Evolutionary conservation across 2,888 invertebrate genomes (phyloP), one percentile per base, ranked within the genome.

Genomic region (Lypha dubia): DNA sequence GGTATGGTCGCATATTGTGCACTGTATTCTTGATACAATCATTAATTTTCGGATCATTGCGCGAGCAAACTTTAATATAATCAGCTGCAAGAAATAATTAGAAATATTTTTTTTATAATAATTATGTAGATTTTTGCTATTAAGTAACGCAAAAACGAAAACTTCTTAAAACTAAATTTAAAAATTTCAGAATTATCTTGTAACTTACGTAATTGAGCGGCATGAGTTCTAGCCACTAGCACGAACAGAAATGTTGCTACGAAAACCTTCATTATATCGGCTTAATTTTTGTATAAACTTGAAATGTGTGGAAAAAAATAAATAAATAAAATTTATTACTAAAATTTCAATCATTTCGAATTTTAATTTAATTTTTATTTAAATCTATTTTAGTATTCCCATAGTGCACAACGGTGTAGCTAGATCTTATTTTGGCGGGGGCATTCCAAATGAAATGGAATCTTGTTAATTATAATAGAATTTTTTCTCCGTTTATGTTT

Each of bases 31-130:
- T 92, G 0, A 95, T 92, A 88, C 96, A 96, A 35, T 93, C 93
- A 86, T 93, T 93, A 56, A 96, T 92, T 41, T 92, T 88, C 4
- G 93, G 94, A 89, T 95, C 95, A 80, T 94, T 95, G 15, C 94
- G 93, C 86, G 94, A 94, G 89, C 96, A 96, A 79, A 95, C 92
- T 86, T 94, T 93, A 46, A 96, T 93, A 89, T 94, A 95, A 28
- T 94, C 93, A 67, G 96, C 96, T 96, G 91, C 44, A 44, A 32
- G 0, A 9, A 51, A 58, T 9, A 58, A 46, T 20, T 15, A 44
- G 20, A 70, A 53, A 56, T 3, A 38, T 38, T 41, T 60, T 20
- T 35, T 35, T 17, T n/a, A 56, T 15, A 56, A 2, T 8, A 17
- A n/a, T 20, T 15, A 9, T 6, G 3, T 20, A 44, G 0, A 35